Percentiles rank a stretch among this genome's conserved stretches.
Conservation (phyloP, 2,888 invertebrate species). For the Taenaris catops region DNA sequence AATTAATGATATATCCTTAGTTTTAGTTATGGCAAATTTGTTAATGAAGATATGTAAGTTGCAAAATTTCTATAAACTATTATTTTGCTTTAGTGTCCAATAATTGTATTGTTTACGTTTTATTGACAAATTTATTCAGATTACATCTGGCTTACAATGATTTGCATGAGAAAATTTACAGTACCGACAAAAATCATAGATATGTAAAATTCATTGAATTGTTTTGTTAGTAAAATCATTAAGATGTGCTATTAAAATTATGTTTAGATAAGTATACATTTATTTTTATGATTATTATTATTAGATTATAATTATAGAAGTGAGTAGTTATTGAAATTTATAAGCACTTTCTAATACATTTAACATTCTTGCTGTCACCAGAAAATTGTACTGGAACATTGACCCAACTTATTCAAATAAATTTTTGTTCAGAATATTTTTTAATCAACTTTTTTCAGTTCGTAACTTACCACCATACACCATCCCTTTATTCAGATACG, state of each 20-base stretch:
- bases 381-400: background rate
- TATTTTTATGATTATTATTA: constrained; percentile 20
- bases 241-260: constrained; percentile 20
- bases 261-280: constrained; percentile 17
- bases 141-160: too few relatives aligned
- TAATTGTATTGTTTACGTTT: too few relatives aligned
- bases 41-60: constrained; percentile 8
- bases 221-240: constrained; percentile 17
- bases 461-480: too few relatives aligned
- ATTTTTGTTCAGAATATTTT: too few relatives aligned
- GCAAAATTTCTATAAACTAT: background rate
- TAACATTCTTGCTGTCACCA: constrained; percentile 1
- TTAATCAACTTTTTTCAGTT: too few relatives aligned
- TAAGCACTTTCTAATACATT: constrained; percentile 18
- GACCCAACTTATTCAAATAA: too few relatives aligned
- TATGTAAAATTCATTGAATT: constrained; percentile 6
- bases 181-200: too few relatives aligned
- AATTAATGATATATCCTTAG: constrained; percentile 1
- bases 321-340: constrained; percentile 21
- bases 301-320: constrained; percentile 15
- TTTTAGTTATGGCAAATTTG: constrained; percentile 3
- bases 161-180: too few relatives aligned
- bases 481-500: too few relatives aligned
- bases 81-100: too few relatives aligned
- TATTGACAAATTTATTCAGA: too few relatives aligned